phyloP scores from a whole-genome alignment of 2,888 invertebrate genomes.

The Sesia apiformis region DNA sequence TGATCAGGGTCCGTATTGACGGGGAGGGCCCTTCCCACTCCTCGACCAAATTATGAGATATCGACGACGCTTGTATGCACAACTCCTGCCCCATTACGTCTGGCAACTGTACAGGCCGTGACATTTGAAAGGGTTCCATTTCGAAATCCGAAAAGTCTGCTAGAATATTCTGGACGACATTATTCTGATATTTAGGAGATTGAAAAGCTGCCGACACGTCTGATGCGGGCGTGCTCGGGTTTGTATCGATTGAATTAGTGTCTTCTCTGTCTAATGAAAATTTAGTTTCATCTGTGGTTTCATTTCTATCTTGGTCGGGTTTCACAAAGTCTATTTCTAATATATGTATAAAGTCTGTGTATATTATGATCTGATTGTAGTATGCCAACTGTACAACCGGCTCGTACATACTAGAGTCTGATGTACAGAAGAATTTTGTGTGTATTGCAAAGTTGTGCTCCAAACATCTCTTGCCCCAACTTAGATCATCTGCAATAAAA shows the following conservation, averaged over 20 bases:
- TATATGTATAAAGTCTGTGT: slow-evolving; percentile 90
- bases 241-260: slow-evolving; percentile 41
- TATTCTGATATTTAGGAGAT: slow-evolving; percentile 69
- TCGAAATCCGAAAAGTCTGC: slow-evolving; percentile 78
- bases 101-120: slow-evolving; percentile 53
- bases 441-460: slow-evolving; percentile 94
- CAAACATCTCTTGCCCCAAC: slow-evolving; percentile 83
- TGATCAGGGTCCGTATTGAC: slow-evolving; percentile 61
- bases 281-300: slow-evolving; percentile 42
- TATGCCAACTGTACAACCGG: slow-evolving; percentile 80
- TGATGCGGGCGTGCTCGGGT: slow-evolving; percentile 50
- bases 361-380: slow-evolving; percentile 84
- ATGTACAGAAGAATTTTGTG: slow-evolving; percentile 92
- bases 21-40: slow-evolving; percentile 70
- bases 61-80: slow-evolving; percentile 61
- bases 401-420: slow-evolving; percentile 86
- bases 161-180: slow-evolving; percentile 75
- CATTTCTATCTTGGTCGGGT: slow-evolving; percentile 46
- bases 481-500: slow-evolving; percentile 50
- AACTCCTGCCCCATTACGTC: slow-evolving; percentile 66
- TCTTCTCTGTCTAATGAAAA: slow-evolving; percentile 50
- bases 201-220: slow-evolving; percentile 60
- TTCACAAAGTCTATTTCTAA: slow-evolving; percentile 76
- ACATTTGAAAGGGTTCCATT: slow-evolving; percentile 64
- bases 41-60: slow-evolving; percentile 64